phyloP scores from a whole-genome alignment of 2,888 invertebrate genomes.

The Drosophila pseudotalamancana region DNA sequence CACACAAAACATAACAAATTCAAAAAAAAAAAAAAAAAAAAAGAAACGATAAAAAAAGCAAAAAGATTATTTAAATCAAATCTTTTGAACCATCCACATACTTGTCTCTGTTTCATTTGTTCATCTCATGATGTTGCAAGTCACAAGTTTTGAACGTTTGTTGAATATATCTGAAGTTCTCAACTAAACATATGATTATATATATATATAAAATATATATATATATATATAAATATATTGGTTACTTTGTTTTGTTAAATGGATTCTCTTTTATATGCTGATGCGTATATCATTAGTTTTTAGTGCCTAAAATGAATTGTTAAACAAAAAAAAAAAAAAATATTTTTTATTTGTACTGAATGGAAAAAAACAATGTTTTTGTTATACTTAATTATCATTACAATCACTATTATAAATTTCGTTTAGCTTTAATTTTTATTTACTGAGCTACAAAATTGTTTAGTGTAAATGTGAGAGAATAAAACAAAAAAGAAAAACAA shows the following conservation, averaged over 20 bases:
- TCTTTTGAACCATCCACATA: constrained; percentile 29
- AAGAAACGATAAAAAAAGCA: background rate
- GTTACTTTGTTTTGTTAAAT: constrained; percentile 74
- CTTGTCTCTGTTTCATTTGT: constrained; percentile 75
- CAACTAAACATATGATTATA: constrained; percentile 34
- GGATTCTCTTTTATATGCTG: constrained; percentile 59
- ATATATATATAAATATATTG: constrained; percentile 36
- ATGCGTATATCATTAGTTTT: constrained; percentile 44
- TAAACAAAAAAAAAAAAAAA: constrained; percentile 30
- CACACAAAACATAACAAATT: constrained; percentile 26
- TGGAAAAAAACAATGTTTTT: constrained; percentile 46
- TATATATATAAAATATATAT: constrained; percentile 23
- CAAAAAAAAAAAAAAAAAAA: background rate
- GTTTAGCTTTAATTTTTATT: constrained; percentile 45
- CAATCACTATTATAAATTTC: constrained; percentile 28
- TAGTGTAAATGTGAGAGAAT: constrained; percentile 23
- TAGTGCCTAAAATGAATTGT: constrained; percentile 53
- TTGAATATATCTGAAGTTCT: constrained; percentile 55
- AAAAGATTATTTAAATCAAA: background rate
- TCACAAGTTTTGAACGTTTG: constrained; percentile 62
- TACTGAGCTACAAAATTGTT: constrained; percentile 35
- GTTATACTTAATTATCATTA: constrained; percentile 43
- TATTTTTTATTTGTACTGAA: constrained; percentile 55
- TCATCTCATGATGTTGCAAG: constrained; percentile 73
- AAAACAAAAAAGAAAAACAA: background rate